Evolutionary conservation across 2,113 vertebrate genomes (phyloP), one percentile per base, ranked within the genome.

Genomic region (Stegastes partitus): DNA sequence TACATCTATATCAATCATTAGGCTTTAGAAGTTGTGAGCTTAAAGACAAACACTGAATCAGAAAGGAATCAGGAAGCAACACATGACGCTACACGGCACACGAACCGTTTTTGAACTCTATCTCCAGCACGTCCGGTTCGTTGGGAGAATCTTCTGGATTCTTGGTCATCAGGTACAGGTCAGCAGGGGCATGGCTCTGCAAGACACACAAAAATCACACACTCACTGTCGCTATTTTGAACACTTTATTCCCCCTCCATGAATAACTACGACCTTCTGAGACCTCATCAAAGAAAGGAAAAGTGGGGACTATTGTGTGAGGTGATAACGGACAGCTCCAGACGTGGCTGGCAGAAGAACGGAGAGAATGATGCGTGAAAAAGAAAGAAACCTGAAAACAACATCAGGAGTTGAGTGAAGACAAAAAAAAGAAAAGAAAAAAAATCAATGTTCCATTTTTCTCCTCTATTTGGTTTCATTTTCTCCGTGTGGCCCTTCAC

Each of bases 121-220:
- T 96, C 94, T 98, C 97, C 69, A 99, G 94, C 18, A 95, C 45
- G 0, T 99, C 97, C 0, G 96, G 95, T 64, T 44, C 76, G 69
- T 90, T 59, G 0, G 97, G 96, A 50, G 96, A 91, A 0, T 94
- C 94, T 81, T 92, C 81, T 0, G 97, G 97, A 83, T 96, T 96
- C 28, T 94, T 88, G 68, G 98, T 99, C 95, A 98, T 99, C 37
- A 93, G 94, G 89, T 97, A 99, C 57, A 99, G 95, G 74, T 95
- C 95, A 0, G 93, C 88, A 0, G 98, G 97, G 1, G 97, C 96
- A 39, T 95, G 90, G 65, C 1, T 94, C 94, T 95, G 89, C 5
- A 73, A 42, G 63, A 67, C 56, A 87, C 11, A 77, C 49, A 72
- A 79, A n/a, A 62, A n/a, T 0, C 34, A 73, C n/a, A 66, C 37